These are phyloP conservation scores for Danaus melanippus DNA, from an alignment of 1,140 invertebrate species.

Conservation along the genomic window DNA sequence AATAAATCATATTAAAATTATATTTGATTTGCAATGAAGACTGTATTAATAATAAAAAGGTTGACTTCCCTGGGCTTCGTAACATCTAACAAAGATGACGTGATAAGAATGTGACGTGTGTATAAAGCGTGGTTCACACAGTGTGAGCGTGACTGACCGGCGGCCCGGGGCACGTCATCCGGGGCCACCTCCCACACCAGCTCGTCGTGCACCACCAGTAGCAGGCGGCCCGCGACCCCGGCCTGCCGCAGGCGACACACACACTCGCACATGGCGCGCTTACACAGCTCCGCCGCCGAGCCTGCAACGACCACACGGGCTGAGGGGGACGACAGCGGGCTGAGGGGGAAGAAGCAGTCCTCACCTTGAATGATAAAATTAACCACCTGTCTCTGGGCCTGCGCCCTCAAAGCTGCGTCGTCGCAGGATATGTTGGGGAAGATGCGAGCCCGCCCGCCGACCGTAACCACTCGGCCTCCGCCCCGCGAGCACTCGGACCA, in stretches of 20 bases:
- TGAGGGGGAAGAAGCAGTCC: background rate
- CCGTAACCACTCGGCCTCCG: slow-evolving; percentile 60
- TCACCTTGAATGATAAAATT: slow-evolving; percentile 77
- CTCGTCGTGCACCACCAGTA: slow-evolving; percentile 77
- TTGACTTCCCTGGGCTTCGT: too few species aligned
- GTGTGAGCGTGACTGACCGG: slow-evolving; percentile 24
- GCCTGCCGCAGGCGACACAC: slow-evolving; percentile 31
- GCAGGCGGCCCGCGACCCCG: slow-evolving; percentile 34
- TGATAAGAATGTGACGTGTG: too few species aligned
- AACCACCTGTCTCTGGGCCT: slow-evolving; percentile 73
- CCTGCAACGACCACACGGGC: slow-evolving; percentile 40
- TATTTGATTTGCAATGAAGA: too few species aligned
- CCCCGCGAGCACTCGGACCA: slow-evolving; percentile 44
- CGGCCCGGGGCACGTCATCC: slow-evolving; percentile 28
- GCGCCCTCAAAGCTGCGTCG: slow-evolving; percentile 43
- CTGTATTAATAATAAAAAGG: too few species aligned
- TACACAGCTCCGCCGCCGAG: slow-evolving; percentile 75
- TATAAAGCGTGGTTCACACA: slow-evolving; percentile 4
- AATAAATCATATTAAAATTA: too few species aligned
- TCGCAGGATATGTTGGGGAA: slow-evolving; percentile 60
- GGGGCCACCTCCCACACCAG: slow-evolving; percentile 71
- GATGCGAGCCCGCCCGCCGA: slow-evolving; percentile 64
- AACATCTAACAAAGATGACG: too few species aligned
- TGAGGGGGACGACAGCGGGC: too few species aligned
- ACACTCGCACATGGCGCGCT: slow-evolving; percentile 72